Base-by-base conservation (phyloP, 1,140 invertebrate species). In the Pantala flavescens region DNA sequence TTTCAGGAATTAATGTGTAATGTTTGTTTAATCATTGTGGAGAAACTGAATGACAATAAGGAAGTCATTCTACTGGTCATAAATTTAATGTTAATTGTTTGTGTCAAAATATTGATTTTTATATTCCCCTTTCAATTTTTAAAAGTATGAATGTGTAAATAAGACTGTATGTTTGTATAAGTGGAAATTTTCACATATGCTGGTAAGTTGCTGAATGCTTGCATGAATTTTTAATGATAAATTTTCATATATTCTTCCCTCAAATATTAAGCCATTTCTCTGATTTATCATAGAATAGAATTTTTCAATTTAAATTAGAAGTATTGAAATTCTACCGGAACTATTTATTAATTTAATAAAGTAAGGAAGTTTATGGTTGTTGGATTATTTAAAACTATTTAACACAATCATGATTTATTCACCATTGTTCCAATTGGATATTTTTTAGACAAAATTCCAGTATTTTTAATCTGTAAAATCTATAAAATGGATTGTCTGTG, bases 161-260 rank as follows among this genome's bases (percentile, higher is more conserved):
- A 63, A 16, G 49, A 63, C 12, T 63, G 49, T 63, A 12, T 63
- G 49, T 19, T 63, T 16, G 49, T 21, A 63, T 21, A 21, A 7
- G 49, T 63, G 49, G n/a, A 63, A 16, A 14, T 63, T 63, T 63
- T 21, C 49, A 63, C 49, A 63, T 63, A 21, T 63, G 49, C 49
- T 63, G n/a, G 49, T 63, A 63, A 63, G 49, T 63, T 63, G 49
- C 49, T 63, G 49, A 63, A 63, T 63, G 49, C 49, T 63, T 63
- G 49, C 49, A 63, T 63, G 49, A 63, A 63, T 63, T 63, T 63
- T 63, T 63, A 63, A 63, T 63, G 49, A 63, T 63, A 16, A 63
- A 63, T 63, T 63, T 63, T 63, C 49, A 63, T 63, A 63, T 63
- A 63, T 63, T 63, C 49, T 63, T 63, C 49, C 49, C 49, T 19